Conservation (phyloP, 1,140 invertebrate genomes). For the Pomacea maculata region DNA sequence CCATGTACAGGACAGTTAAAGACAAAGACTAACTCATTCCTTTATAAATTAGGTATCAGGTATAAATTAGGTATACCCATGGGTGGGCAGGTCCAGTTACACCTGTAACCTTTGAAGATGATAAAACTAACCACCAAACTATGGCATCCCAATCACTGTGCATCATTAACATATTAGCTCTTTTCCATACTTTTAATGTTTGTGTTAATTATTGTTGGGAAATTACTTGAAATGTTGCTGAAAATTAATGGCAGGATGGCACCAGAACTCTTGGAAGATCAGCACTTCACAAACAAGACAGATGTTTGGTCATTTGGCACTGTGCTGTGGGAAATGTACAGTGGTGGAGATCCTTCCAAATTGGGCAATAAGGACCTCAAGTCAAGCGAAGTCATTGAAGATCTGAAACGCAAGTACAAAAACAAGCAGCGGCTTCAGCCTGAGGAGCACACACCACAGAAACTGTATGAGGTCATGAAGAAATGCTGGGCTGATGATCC, state of each 20-base stretch:
- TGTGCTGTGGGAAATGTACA: slow-evolving; percentile 17
- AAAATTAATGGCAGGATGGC: slow-evolving; percentile 4
- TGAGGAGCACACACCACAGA: background rate
- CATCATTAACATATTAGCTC: too few relatives aligned
- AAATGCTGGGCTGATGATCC: slow-evolving; percentile 74
- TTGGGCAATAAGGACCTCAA: background rate
- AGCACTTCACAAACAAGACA: background rate
- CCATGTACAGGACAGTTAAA: too few relatives aligned
- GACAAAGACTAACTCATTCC: too few relatives aligned
- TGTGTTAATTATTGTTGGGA: too few relatives aligned
- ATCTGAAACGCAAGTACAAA: background rate
- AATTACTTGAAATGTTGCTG: background rate
- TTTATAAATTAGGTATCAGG: too few relatives aligned
- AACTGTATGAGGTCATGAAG: slow-evolving; percentile 69
- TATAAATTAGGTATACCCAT: too few relatives aligned
- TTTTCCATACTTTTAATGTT: too few relatives aligned
- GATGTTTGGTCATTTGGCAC: slow-evolving; percentile 18
- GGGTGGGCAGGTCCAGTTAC: too few relatives aligned
- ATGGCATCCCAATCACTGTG: too few relatives aligned
- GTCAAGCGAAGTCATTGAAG: background rate
- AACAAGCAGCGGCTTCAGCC: background rate
- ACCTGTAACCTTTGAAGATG: too few relatives aligned
- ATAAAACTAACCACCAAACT: too few relatives aligned
- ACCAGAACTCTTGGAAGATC: background rate
- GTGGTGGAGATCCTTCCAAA: background rate